A percentile compares a stretch with the other conserved stretches of the same genome.
Conservation (phyloP, 2,113 vertebrate genomes). For the Synchiropus splendidus region DNA sequence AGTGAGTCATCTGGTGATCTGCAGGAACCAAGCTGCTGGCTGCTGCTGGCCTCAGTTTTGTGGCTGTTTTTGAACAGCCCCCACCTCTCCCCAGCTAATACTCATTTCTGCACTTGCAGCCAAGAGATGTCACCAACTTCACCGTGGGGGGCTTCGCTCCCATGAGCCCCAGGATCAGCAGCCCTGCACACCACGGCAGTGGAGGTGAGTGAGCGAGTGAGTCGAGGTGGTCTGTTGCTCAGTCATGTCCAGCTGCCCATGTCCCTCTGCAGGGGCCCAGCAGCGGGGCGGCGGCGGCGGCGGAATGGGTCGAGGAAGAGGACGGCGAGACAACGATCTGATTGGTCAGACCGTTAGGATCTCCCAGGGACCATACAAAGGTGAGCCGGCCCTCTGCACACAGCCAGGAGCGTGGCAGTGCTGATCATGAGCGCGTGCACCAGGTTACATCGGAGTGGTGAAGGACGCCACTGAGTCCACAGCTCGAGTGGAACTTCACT, state of each 20-base stretch:
- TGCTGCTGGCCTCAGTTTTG: no score
- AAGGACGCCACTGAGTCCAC: conserved; percentile 93
- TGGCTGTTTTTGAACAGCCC: no score
- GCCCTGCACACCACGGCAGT: conserved; percentile 85
- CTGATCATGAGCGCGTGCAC: no score
- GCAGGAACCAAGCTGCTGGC: no score
- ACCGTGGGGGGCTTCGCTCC: conserved; percentile 82
- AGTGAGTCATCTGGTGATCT: no score
- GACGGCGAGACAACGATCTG: conserved; percentile 85
- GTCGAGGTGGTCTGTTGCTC: background rate
- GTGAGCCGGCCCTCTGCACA: conserved; percentile 36
- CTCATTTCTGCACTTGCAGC: conserved; percentile 55
- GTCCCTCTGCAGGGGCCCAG: conserved; percentile 42
- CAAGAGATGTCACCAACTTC: conserved; percentile 88
- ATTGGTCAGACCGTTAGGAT: conserved; percentile 93
- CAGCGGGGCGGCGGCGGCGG: conserved; percentile 71
- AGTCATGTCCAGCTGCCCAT: background rate
- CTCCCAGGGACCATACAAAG: conserved; percentile 93
- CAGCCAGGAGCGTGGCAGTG: background rate
- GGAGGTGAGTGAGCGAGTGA: conserved; percentile 53
- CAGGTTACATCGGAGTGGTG: conserved; percentile 90
- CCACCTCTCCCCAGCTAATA: no score
- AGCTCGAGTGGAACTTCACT: conserved; percentile 84
- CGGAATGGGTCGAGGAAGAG: conserved; percentile 79
- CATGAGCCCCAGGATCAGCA: conserved; percentile 93